These are phyloP conservation scores for Beris morrisii DNA, from an alignment of 2,888 invertebrate species.

Conservation along the genomic window DNA sequence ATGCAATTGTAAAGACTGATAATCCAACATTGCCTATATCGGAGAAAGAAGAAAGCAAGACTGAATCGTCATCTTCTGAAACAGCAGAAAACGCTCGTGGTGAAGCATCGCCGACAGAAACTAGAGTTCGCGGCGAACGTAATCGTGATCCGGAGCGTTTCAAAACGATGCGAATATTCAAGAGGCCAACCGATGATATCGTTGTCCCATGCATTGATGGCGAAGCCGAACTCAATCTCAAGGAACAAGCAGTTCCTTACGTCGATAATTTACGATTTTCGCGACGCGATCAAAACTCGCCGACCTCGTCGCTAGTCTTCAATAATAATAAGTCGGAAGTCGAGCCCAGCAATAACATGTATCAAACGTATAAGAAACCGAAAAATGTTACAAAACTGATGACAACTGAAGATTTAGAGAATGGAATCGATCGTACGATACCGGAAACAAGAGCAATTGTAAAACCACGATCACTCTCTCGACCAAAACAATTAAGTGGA, in stretches of 20 bases:
- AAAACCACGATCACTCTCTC: constrained; percentile 50
- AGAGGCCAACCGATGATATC: constrained; percentile 45
- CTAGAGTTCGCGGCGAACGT: constrained; percentile 43
- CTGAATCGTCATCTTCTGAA: constrained; percentile 10
- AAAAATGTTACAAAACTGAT: constrained; percentile 24
- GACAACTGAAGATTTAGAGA: constrained; percentile 33
- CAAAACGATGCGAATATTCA: constrained; percentile 55
- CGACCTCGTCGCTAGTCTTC: constrained; percentile 30
- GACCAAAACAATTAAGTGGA: constrained; percentile 52
- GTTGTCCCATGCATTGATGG: constrained; percentile 55
- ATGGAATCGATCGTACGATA: constrained; percentile 28
- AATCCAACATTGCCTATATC: constrained; percentile 3
- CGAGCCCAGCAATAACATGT: constrained; percentile 35
- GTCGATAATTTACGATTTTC: too few relatives aligned
- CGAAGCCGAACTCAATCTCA: constrained; percentile 36
- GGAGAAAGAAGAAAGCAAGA: constrained; percentile 18
- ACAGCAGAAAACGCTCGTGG: constrained; percentile 17
- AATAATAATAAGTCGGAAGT: constrained; percentile 44
- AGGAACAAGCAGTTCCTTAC: background rate
- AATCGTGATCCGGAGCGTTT: constrained; percentile 54
- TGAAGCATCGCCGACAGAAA: constrained; percentile 29
- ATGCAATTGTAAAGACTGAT: constrained; percentile 24
- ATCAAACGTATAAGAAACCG: constrained; percentile 30
- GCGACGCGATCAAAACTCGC: background rate
- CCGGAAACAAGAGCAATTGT: background rate